Conservation (phyloP, 2,797 vertebrate species). For the Acanthurus lineatus region DNA sequence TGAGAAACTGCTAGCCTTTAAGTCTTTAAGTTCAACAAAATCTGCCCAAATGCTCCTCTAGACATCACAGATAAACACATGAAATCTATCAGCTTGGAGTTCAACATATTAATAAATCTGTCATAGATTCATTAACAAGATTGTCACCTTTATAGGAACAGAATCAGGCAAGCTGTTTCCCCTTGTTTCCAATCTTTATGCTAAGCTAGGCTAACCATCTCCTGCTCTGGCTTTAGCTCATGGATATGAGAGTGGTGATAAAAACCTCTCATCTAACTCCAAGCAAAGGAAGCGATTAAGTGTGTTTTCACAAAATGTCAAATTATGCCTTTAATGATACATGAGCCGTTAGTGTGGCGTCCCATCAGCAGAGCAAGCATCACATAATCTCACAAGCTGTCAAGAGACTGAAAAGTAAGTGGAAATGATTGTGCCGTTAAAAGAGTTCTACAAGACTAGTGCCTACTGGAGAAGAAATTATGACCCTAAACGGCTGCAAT, state of each 20-base stretch:
- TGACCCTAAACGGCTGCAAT: constrained; percentile 9
- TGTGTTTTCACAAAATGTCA: constrained; percentile 3
- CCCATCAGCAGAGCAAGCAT: not conserved
- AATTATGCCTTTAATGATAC: constrained; percentile 3
- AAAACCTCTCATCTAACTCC: not conserved
- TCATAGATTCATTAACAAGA: too few relatives aligned
- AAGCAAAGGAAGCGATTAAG: not conserved
- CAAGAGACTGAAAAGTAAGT: constrained; percentile 13
- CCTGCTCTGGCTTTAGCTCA: not conserved
- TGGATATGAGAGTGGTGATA: not conserved
- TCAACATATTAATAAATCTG: not conserved
- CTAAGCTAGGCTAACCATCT: not conserved
- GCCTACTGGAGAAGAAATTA: constrained; percentile 12
- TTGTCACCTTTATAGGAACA: too few relatives aligned
- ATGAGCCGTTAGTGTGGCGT: constrained; percentile 7
- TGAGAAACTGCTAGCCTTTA: not conserved
- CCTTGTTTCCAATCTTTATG: too few relatives aligned
- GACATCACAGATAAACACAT: not conserved
- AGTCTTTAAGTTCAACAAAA: not conserved
- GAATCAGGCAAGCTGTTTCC: too few relatives aligned
- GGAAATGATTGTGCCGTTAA: constrained; percentile 33
- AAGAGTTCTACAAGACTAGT: constrained; percentile 17
- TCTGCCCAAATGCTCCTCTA: not conserved
- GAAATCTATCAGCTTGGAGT: not conserved
- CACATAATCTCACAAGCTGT: constrained; percentile 16